phyloP scores from a whole-genome alignment of 1,140 invertebrate species.

The Sitobion miscanthi region DNA sequence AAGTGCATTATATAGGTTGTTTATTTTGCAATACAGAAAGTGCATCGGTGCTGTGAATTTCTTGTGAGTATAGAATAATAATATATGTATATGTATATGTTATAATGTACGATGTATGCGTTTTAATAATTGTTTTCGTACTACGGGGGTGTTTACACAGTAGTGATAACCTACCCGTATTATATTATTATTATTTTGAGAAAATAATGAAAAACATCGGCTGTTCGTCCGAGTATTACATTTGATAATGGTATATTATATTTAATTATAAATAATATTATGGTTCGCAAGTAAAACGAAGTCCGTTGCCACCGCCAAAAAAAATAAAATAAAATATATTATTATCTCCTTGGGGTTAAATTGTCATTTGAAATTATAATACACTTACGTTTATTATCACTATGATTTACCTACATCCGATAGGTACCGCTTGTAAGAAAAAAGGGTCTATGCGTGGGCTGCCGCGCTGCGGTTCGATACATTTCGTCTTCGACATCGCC shows the following conservation, averaged over 20 bases:
- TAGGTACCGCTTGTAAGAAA: neutral
- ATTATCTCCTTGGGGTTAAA: neutral
- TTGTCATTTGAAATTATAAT: neutral
- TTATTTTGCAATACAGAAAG: neutral
- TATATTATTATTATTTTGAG: neutral
- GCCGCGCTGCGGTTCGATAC: neutral
- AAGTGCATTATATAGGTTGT: neutral
- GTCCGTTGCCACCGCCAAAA: neutral
- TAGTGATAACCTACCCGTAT: neutral
- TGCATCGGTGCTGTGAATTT: neutral
- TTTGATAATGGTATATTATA: neutral
- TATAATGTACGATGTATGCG: neutral
- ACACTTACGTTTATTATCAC: neutral
- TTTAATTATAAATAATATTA: neutral
- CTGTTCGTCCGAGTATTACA: no score
- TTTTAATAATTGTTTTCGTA: neutral
- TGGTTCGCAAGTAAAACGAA: neutral
- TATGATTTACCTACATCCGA: neutral
- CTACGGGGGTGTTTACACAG: neutral
- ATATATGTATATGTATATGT: neutral
- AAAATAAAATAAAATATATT: neutral
- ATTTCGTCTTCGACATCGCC: neutral
- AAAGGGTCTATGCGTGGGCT: neutral
- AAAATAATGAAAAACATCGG: neutral
- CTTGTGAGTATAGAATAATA: neutral